phyloP scores from a whole-genome alignment of 2,888 invertebrate genomes.

The Diaphora mendica region DNA sequence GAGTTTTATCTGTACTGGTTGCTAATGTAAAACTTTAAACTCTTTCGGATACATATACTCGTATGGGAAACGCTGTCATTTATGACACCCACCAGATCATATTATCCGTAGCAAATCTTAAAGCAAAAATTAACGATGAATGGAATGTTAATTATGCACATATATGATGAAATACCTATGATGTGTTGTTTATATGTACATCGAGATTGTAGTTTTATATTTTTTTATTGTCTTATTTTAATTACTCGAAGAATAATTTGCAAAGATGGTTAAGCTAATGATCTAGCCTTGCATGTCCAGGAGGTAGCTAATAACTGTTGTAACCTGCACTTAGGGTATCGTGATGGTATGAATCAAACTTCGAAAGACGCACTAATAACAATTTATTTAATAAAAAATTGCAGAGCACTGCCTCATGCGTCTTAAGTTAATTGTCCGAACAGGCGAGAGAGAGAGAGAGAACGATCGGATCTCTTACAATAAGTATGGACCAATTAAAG shows the following conservation, averaged over 20 bases:
- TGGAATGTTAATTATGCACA: constrained; percentile 50
- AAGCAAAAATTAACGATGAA: constrained; percentile 41
- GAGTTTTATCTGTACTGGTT: neutral
- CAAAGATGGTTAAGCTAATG: neutral
- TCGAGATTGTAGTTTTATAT: constrained; percentile 14
- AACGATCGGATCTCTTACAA: no score
- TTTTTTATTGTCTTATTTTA: constrained; percentile 15
- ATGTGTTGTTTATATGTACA: constrained; percentile 41
- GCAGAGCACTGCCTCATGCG: no score
- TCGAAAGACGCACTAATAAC: no score
- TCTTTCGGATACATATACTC: no score
- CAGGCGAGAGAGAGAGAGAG: no score
- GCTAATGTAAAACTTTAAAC: neutral
- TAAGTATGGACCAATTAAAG: neutral
- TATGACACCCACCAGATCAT: neutral
- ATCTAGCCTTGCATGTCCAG: neutral
- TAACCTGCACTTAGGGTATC: no score
- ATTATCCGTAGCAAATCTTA: constrained; percentile 33
- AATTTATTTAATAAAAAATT: no score
- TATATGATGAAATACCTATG: constrained; percentile 51
- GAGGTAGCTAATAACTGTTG: no score
- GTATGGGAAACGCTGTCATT: constrained; percentile 7
- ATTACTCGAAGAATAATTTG: neutral
- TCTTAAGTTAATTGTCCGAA: no score
- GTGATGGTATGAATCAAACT: no score